These are phyloP conservation scores for Lottia scabra DNA, from an alignment of 2,888 invertebrate genomes.

Conservation along the genomic window DNA sequence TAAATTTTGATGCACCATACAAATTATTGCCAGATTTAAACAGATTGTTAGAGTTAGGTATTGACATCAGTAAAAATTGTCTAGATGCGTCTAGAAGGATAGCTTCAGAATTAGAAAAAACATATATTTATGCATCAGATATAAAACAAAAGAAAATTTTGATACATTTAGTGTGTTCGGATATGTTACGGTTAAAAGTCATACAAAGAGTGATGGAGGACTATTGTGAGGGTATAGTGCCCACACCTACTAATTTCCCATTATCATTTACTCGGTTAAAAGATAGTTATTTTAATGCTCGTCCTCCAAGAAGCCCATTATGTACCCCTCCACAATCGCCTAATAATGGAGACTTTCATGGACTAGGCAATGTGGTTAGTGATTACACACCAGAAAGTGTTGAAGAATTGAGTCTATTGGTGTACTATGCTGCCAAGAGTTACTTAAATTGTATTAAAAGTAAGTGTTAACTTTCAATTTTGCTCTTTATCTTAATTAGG, in stretches of 20 bases:
- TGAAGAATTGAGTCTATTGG: slow-evolving; percentile 45
- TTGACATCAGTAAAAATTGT: slow-evolving; percentile 41
- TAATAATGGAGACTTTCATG: slow-evolving; percentile 30
- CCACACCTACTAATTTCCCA: slow-evolving; percentile 39
- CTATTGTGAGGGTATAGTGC: slow-evolving; percentile 33
- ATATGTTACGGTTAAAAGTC: slow-evolving; percentile 40
- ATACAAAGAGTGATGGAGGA: slow-evolving; percentile 39
- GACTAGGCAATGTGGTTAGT: not conserved
- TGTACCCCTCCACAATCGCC: slow-evolving; percentile 47
- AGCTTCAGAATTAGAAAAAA: slow-evolving; percentile 35
- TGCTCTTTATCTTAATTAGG: too few species aligned
- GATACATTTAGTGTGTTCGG: slow-evolving; percentile 38
- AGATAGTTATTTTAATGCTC: slow-evolving; percentile 34
- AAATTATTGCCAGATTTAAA: slow-evolving; percentile 31
- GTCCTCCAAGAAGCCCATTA: slow-evolving; percentile 31
- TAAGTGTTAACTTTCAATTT: slow-evolving; percentile 15
- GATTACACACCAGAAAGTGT: slow-evolving; percentile 29
- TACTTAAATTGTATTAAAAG: slow-evolving; percentile 41
- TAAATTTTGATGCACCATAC: slow-evolving; percentile 9
- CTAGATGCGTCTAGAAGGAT: slow-evolving; percentile 40
- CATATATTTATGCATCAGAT: slow-evolving; percentile 41
- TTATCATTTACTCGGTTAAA: slow-evolving; percentile 34
- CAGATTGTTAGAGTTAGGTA: slow-evolving; percentile 35
- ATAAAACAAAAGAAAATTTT: slow-evolving; percentile 37
- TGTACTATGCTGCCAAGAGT: slow-evolving; percentile 37